Evolutionary conservation across 2,797 vertebrate species (phyloP).

Genomic region (Buphagus erythrorhynchus): DNA sequence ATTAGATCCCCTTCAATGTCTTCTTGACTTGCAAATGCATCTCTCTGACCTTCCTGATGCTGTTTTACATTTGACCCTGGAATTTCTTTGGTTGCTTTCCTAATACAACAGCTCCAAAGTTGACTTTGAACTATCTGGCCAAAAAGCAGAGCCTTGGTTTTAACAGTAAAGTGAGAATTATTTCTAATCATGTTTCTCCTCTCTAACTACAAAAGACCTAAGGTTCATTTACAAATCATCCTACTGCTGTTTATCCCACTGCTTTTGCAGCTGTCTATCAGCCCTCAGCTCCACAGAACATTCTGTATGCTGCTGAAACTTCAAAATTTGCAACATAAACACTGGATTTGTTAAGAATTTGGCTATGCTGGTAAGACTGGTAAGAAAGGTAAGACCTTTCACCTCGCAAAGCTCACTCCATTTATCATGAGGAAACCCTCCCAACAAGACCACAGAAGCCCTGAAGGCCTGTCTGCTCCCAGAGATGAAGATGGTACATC

Average conservation of each 20-base stretch:
- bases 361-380: neutral
- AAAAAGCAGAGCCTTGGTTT: neutral
- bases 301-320: neutral
- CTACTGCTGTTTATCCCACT: neutral
- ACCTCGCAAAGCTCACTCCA: neutral
- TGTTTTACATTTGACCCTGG: constrained; percentile 41
- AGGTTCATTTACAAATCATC: neutral
- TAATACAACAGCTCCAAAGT: neutral
- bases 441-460: neutral
- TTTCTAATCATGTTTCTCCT: constrained; percentile 35
- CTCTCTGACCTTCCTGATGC: constrained; percentile 39
- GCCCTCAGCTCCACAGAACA: neutral
- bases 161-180: neutral
- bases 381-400: neutral
- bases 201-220: neutral
- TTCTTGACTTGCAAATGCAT: constrained; percentile 54
- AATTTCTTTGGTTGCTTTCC: neutral
- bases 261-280: neutral
- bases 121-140: neutral
- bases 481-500: neutral
- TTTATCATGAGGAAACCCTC: neutral
- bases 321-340: neutral
- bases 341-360: neutral
- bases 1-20: constrained; percentile 53
- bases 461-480: neutral